phyloP scores from a whole-genome alignment of 2,113 vertebrate genomes.

The Mirza zaza region DNA sequence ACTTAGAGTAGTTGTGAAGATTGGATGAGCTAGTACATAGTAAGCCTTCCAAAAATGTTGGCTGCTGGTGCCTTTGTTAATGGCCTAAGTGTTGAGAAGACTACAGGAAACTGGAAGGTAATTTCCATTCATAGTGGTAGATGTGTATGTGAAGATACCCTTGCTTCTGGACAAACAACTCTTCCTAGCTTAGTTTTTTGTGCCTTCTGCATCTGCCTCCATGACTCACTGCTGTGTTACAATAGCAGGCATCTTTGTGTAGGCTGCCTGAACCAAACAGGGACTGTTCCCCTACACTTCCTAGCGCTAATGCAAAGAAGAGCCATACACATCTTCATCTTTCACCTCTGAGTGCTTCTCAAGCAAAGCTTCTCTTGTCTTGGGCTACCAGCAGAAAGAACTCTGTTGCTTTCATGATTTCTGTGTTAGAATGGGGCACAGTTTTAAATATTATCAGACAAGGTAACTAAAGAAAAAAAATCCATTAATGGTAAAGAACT shows the following conservation, averaged over 20 bases:
- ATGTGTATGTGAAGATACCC: background rate
- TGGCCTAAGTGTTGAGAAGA: background rate
- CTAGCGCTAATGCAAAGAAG: background rate
- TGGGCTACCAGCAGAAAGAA: background rate
- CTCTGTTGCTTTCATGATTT: background rate
- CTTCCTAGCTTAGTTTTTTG: background rate
- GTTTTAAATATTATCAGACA: background rate
- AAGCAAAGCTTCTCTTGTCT: background rate
- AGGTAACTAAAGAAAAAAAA: background rate
- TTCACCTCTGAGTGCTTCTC: background rate
- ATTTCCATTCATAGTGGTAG: background rate
- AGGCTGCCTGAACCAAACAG: slow-evolving; percentile 47
- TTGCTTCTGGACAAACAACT: slow-evolving; percentile 13
- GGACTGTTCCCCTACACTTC: slow-evolving; percentile 25
- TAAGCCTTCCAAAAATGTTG: background rate
- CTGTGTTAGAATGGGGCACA: background rate
- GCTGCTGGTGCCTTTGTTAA: background rate
- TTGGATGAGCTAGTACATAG: background rate
- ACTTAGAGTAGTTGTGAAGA: background rate
- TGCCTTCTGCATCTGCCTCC: slow-evolving; percentile 36
- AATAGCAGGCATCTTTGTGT: slow-evolving; percentile 56
- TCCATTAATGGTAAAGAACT: background rate
- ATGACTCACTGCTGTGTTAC: slow-evolving; percentile 57
- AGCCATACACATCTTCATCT: background rate
- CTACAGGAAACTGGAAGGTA: background rate